phyloP scores from a whole-genome alignment of 2,888 invertebrate genomes.

The Dysmachus trigonus region DNA sequence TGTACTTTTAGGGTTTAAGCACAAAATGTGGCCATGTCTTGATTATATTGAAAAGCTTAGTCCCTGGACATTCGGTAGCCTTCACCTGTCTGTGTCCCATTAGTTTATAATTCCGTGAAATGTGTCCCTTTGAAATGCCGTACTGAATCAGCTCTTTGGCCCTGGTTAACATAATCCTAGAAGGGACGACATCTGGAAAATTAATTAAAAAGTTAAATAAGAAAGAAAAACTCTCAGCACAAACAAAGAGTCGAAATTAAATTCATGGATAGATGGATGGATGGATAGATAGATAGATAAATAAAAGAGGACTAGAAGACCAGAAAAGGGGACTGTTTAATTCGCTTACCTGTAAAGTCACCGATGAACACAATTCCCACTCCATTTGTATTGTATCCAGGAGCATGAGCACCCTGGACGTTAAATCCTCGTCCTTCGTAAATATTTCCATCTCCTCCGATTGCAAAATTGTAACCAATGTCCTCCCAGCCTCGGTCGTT shows the following conservation, averaged over 20 bases:
- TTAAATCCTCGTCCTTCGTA: conserved; percentile 80
- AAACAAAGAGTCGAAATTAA: background rate
- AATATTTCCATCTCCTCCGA: conserved; percentile 77
- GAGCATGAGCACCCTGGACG: conserved; percentile 75
- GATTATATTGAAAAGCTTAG: conserved; percentile 69
- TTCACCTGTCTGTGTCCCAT: conserved; percentile 73
- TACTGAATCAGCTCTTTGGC: conserved; percentile 70
- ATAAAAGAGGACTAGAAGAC: background rate
- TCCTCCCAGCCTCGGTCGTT: conserved; percentile 71
- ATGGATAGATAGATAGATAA: background rate
- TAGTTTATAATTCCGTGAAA: conserved; percentile 69
- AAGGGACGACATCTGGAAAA: conserved; percentile 68
- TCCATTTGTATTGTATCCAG: conserved; percentile 72
- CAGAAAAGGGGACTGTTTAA: background rate
- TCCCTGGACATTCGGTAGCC: conserved; percentile 77
- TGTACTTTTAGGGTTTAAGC: background rate
- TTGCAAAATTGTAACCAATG: conserved; percentile 76
- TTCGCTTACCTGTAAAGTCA: conserved; percentile 56
- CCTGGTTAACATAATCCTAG: conserved; percentile 68
- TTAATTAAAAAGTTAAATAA: background rate
- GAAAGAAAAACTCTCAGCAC: background rate
- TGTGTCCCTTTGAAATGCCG: conserved; percentile 71
- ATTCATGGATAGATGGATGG: background rate
- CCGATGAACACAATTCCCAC: conserved; percentile 77
- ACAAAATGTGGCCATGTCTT: conserved; percentile 71